These are phyloP conservation scores for Dendrocincla fuliginosa DNA, from an alignment of 2,797 vertebrate species.

Conservation along the genomic window DNA sequence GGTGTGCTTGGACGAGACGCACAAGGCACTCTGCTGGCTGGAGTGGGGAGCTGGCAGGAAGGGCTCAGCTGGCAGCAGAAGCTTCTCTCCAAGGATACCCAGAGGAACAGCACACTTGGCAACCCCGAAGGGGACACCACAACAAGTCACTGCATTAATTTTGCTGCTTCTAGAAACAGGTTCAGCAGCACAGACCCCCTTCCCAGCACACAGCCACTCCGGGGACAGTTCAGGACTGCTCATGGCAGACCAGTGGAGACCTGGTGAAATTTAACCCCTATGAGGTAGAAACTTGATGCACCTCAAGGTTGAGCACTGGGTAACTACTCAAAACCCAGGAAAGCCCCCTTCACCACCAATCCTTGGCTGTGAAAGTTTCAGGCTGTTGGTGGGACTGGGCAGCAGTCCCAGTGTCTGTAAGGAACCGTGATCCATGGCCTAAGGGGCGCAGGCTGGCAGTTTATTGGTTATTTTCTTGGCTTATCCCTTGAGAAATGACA, in stretches of 20 bases:
- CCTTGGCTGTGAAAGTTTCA: background rate
- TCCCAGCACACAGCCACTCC: background rate
- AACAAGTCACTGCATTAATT: background rate
- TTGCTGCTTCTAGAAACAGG: background rate
- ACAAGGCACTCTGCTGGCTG: background rate
- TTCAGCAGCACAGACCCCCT: accelerated
- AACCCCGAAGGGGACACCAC: background rate
- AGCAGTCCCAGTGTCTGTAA: background rate
- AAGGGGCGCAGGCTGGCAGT: background rate
- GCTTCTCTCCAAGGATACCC: background rate
- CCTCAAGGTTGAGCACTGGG: background rate
- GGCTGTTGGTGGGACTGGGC: background rate
- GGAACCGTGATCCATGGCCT: accelerated
- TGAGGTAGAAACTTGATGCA: background rate
- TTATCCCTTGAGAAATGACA: background rate
- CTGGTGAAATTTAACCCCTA: background rate
- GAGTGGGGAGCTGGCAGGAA: background rate
- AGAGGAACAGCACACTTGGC: background rate
- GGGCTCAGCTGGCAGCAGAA: background rate
- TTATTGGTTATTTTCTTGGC: background rate
- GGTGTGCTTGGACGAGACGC: background rate
- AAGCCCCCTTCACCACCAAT: background rate
- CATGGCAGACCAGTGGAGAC: background rate
- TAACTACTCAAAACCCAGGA: background rate
- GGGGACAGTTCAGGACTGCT: background rate